Conservation (phyloP, 2,113 vertebrate genomes). For the Collichthys lucidus region DNA sequence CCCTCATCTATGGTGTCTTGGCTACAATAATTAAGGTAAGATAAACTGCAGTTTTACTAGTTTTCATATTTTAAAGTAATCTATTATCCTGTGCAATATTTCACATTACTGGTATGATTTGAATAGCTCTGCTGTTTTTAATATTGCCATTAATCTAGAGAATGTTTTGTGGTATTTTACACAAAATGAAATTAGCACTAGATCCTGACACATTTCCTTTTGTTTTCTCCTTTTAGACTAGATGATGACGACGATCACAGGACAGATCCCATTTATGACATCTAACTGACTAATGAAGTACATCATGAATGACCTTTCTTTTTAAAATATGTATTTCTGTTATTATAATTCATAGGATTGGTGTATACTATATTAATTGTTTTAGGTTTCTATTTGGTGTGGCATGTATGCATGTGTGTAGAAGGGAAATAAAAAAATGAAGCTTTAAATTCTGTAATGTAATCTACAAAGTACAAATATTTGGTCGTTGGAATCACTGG, state of each 20-base stretch:
- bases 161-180: background rate
- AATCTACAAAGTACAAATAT: background rate
- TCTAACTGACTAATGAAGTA: too few relatives aligned
- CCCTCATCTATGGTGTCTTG: slow-evolving; percentile 67
- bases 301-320: too few relatives aligned
- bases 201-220: background rate
- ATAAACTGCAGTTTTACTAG: background rate
- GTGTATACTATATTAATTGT: too few relatives aligned
- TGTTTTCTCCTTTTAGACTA: slow-evolving; percentile 56
- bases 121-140: background rate
- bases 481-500: background rate
- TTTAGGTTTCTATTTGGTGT: too few relatives aligned
- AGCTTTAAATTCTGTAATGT: background rate
- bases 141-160: background rate
- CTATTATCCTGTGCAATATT: background rate
- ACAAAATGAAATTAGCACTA: background rate
- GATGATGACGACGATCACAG: slow-evolving; percentile 29
- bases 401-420: background rate
- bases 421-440: background rate
- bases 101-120: background rate
- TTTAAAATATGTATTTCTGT: too few relatives aligned
- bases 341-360: too few relatives aligned
- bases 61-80: background rate
- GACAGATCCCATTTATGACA: too few relatives aligned
- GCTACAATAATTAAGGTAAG: slow-evolving; percentile 79